A percentile compares a stretch with the other conserved stretches of the same genome.
Conservation (phyloP, 2,888 invertebrate species). For the Drosophila neotestacea region DNA sequence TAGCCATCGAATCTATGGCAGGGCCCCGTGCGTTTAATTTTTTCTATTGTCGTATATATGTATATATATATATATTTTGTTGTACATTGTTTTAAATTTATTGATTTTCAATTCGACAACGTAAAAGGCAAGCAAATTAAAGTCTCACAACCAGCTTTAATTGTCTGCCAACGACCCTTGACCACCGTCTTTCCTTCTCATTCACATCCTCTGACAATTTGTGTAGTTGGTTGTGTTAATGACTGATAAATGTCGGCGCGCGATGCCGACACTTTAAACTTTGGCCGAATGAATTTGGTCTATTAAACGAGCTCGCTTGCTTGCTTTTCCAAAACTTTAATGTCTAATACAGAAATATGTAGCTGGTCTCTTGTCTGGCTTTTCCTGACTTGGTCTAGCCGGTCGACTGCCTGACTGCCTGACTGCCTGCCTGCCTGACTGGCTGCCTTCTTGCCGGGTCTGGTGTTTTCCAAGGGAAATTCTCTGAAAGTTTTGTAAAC, state of each 20-base stretch:
- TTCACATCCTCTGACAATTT: slow-evolving; percentile 13
- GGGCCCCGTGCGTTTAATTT: slow-evolving; percentile 27
- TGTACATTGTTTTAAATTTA: slow-evolving; percentile 72
- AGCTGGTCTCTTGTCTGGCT: slow-evolving; percentile 23
- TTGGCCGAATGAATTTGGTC: slow-evolving; percentile 72
- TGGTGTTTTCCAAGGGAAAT: slow-evolving; percentile 65
- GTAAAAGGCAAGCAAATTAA: slow-evolving; percentile 50
- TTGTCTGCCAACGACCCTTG: slow-evolving; percentile 34
- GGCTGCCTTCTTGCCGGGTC: slow-evolving; percentile 32
- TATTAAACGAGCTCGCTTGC: slow-evolving; percentile 60
- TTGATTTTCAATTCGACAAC: slow-evolving; percentile 70
- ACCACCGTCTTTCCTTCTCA: not conserved
- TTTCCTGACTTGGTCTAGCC: slow-evolving; percentile 57
- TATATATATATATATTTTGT: slow-evolving; percentile 3
- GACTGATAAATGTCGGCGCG: slow-evolving; percentile 72
- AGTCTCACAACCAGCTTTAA: slow-evolving; percentile 58
- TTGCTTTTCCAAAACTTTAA: slow-evolving; percentile 67
- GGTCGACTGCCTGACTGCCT: slow-evolving; percentile 50
- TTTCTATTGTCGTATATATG: slow-evolving; percentile 44
- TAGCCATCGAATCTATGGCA: slow-evolving; percentile 56
- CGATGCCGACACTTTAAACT: slow-evolving; percentile 72
- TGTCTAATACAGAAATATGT: slow-evolving; percentile 70
- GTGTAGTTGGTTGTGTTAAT: slow-evolving; percentile 72
- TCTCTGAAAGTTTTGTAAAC: slow-evolving; percentile 76
- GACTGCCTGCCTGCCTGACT: slow-evolving; percentile 55